Conservation (phyloP, 2,113 vertebrate genomes). For the Cyanistes caeruleus region DNA sequence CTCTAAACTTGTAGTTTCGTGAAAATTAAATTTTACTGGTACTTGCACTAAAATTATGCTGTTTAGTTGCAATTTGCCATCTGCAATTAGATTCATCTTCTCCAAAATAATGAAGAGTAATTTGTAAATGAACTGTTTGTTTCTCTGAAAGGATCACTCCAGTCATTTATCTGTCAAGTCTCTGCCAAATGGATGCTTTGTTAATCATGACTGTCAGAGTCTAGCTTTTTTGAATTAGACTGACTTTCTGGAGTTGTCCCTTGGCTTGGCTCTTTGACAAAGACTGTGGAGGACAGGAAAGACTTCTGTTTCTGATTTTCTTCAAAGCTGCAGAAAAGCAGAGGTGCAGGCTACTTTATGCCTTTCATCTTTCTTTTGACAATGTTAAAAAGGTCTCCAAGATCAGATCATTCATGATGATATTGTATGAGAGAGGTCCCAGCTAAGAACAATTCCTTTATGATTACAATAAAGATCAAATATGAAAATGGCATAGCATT, state of each 20-base stretch:
- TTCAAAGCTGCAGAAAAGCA: neutral
- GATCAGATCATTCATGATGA: neutral
- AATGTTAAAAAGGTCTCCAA: neutral
- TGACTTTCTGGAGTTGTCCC: neutral
- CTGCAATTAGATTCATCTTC: slow-evolving; percentile 34
- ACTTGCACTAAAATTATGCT: slow-evolving; percentile 1
- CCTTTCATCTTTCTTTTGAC: neutral
- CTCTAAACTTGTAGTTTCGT: slow-evolving; percentile 7
- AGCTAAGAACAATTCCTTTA: neutral
- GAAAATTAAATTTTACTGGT: slow-evolving; percentile 48
- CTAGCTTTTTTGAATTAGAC: neutral
- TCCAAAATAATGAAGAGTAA: slow-evolving; percentile 41
- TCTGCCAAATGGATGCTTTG: neutral
- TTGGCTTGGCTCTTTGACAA: slow-evolving; percentile 11
- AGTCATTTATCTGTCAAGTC: neutral
- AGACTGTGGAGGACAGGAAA: neutral
- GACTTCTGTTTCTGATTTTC: neutral
- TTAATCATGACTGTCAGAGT: slow-evolving; percentile 43
- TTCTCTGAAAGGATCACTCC: neutral
- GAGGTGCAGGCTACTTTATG: neutral
- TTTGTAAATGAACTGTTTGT: slow-evolving; percentile 60
- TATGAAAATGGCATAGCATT: neutral
- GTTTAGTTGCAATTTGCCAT: slow-evolving; percentile 51
- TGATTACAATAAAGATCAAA: neutral
- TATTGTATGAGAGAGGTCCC: neutral